phyloP scores from a whole-genome alignment of 2,888 invertebrate species.

The Eudemis profundana region DNA sequence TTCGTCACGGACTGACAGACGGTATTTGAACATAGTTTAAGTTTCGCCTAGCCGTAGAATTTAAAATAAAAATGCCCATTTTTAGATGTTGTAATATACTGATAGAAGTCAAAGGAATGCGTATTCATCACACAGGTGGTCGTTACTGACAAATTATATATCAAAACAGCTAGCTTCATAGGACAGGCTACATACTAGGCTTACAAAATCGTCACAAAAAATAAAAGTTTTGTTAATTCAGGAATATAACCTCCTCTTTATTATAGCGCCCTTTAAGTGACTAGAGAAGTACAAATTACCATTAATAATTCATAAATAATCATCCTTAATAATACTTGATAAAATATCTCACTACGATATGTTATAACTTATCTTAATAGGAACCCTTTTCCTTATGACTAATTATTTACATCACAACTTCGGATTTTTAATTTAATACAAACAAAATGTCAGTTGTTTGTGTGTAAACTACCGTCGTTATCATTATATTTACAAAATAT shows the following conservation, averaged over 20 bases:
- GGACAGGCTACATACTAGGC: too few species aligned
- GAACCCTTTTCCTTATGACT: slow-evolving; percentile 56
- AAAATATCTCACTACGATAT: slow-evolving; percentile 41
- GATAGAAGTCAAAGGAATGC: too few species aligned
- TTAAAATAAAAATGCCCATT: too few species aligned
- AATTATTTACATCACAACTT: slow-evolving; percentile 54
- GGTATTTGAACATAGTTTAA: too few species aligned
- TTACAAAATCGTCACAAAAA: too few species aligned
- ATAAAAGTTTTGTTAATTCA: slow-evolving; percentile 50
- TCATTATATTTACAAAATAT: slow-evolving; percentile 10
- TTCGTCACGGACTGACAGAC: too few species aligned
- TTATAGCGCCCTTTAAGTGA: slow-evolving; percentile 74
- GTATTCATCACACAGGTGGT: too few species aligned
- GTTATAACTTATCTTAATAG: slow-evolving; percentile 46
- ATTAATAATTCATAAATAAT: slow-evolving; percentile 69
- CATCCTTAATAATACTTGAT: slow-evolving; percentile 56
- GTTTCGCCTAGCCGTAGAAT: too few species aligned
- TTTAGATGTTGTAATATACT: too few species aligned
- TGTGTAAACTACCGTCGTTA: not conserved
- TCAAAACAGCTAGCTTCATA: too few species aligned
- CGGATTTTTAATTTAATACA: not conserved
- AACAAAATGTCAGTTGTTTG: not conserved
- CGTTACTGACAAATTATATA: too few species aligned
- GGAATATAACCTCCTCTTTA: slow-evolving; percentile 72
- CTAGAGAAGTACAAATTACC: slow-evolving; percentile 73